These are phyloP conservation scores for Acanthoscelides obtectus DNA, from an alignment of 2,888 invertebrate species.

Conservation along the genomic window DNA sequence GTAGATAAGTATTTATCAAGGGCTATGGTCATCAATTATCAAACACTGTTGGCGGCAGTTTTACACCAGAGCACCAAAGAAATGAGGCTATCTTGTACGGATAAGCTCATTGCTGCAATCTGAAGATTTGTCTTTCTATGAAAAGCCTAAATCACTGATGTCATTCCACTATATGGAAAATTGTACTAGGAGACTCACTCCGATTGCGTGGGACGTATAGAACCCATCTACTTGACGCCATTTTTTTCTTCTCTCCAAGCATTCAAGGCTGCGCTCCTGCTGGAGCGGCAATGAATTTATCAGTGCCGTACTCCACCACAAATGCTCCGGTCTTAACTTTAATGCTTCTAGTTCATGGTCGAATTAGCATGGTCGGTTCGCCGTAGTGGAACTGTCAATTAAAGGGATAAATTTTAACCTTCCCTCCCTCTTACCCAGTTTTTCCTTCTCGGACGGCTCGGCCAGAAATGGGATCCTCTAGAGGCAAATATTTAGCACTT, in stretches of 20 bases:
- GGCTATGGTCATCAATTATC: no score
- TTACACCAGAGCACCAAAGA: no score
- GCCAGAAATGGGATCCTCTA: background rate
- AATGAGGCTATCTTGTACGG: no score
- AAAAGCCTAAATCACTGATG: no score
- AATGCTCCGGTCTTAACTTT: background rate
- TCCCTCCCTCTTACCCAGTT: background rate
- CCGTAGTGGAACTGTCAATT: background rate
- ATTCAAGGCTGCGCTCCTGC: background rate
- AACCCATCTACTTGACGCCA: no score
- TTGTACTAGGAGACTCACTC: no score
- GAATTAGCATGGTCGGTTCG: background rate
- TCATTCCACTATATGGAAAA: no score
- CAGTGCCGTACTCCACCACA: background rate
- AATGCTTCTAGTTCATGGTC: background rate
- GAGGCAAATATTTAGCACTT: background rate
- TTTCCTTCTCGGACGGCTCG: background rate
- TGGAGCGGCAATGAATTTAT: background rate
- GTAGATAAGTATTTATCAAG: no score
- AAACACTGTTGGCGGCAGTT: no score
- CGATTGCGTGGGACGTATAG: no score
- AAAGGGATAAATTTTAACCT: background rate
- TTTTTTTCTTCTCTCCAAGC: background rate
- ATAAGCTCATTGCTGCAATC: no score
- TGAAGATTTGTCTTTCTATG: no score